Conservation (phyloP, 2,113 vertebrate genomes). For the human (Homo sapiens) region GRCh38 chr1:180825501-180826000, state of each 20-base stretch:
- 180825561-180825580: slow-evolving; percentile 30
- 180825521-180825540: not conserved
- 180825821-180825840: too few relatives aligned
- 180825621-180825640: not conserved
- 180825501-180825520: slow-evolving; percentile 5
- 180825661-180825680: not conserved
- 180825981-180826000: too few relatives aligned
- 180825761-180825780: too few relatives aligned
- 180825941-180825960: too few relatives aligned
- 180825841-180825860: too few relatives aligned
- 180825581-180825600: not conserved
- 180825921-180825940: too few relatives aligned
- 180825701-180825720: not conserved
- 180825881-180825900: too few relatives aligned
- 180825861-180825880: too few relatives aligned
- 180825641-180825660: not conserved
- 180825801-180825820: too few relatives aligned
- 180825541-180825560: slow-evolving; percentile 27
- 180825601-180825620: not conserved
- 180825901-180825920: too few relatives aligned
- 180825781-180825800: too few relatives aligned
- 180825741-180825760: slow-evolving; percentile 4
- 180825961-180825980: too few relatives aligned
- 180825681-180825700: slow-evolving; percentile 11
- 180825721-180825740: not conserved